Base-by-base conservation (phyloP, 2,113 vertebrate species). In the Tragelaphus scriptus region DNA sequence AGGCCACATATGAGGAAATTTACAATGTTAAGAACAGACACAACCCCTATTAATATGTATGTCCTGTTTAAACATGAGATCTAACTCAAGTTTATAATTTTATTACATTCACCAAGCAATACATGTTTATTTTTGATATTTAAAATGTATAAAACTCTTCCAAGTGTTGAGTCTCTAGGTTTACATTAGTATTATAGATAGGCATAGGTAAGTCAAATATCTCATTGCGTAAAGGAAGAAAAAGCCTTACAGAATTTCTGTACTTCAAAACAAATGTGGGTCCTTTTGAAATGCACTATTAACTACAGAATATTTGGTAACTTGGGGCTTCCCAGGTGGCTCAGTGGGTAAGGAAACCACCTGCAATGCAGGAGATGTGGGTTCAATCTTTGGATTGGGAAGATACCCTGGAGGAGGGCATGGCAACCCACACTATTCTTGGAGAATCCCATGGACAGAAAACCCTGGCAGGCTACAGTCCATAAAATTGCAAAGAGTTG, bases 91-190 rank as follows among this genome's bases (percentile, higher is more conserved):
- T 90, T 98, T 95, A 97, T 98, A 88, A 97, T 96, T 93, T 86
- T 95, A 97, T 95, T 94, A 97, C 82, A 96, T 97, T 97, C 97
- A 96, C 92, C 95, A 95, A 98, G 95, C 80, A 98, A 98, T 92
- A 93, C 90, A 36, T 97, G 97, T 98, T 98, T 98, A 97, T 98
- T 98, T 98, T 94, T 98, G 90, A 98, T 97, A 97, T 97, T 86
- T 90, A 58, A 94, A 92, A 98, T 96, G 97, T 96, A 97, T 84
- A 95, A 96, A 98, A 94, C 92, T 90, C 92, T 94, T 92, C 25
- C 56, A 71, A 91, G 91, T 96, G 88, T 95, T 97, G 95, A 47
- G 88, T 97, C 79, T 96, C 98, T 47, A 80, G 26, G 19, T 96
- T 98, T 94, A 94, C 92, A 95, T 96, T 55, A 96, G 79, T 85